Conservation (phyloP, 2,888 invertebrate genomes). For the Cataglyphis livida region DNA sequence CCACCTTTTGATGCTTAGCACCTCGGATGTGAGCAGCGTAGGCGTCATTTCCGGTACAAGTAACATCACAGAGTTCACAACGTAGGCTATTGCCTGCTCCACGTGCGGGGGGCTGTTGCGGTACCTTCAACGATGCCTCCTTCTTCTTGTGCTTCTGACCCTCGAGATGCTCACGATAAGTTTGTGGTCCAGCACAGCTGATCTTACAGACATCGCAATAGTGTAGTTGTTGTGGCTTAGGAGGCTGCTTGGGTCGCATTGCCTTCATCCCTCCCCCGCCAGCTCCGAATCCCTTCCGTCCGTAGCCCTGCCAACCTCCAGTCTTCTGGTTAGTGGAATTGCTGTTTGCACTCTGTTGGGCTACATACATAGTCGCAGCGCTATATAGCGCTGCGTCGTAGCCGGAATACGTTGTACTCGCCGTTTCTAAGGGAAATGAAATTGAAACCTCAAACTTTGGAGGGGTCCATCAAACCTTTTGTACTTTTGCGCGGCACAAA, state of each 20-base stretch:
- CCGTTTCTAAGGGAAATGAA: conserved; percentile 87
- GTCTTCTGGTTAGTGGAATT: conserved; percentile 86
- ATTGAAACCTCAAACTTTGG: conserved; percentile 84
- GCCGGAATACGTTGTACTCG: conserved; percentile 92
- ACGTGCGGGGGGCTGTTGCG: conserved; percentile 86
- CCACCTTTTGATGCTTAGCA: conserved; percentile 99
- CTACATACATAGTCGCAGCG: conserved; percentile 97
- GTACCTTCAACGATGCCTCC: conserved; percentile 94
- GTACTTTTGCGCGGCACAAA: conserved; percentile 57
- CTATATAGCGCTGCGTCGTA: conserved; percentile 98
- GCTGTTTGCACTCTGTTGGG: conserved; percentile 88
- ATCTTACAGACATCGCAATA: conserved; percentile 99
- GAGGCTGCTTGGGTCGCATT: conserved; percentile 92
- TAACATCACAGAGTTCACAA: conserved; percentile 99
- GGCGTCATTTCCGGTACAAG: conserved; percentile 99
- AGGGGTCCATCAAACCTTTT: conserved; percentile 74
- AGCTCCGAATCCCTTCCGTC: conserved; percentile 86
- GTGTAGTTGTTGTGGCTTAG: conserved; percentile 96
- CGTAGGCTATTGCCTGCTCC: conserved; percentile 91
- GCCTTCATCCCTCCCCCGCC: conserved; percentile 86
- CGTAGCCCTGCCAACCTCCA: conserved; percentile 89
- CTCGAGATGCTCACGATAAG: conserved; percentile 98
- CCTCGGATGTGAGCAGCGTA: conserved; percentile 99
- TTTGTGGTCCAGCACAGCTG: conserved; percentile 98
- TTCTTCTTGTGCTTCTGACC: conserved; percentile 99